Evolutionary conservation across 2,113 vertebrate species (phyloP).

Genomic region (Centrocercus urophasianus): DNA sequence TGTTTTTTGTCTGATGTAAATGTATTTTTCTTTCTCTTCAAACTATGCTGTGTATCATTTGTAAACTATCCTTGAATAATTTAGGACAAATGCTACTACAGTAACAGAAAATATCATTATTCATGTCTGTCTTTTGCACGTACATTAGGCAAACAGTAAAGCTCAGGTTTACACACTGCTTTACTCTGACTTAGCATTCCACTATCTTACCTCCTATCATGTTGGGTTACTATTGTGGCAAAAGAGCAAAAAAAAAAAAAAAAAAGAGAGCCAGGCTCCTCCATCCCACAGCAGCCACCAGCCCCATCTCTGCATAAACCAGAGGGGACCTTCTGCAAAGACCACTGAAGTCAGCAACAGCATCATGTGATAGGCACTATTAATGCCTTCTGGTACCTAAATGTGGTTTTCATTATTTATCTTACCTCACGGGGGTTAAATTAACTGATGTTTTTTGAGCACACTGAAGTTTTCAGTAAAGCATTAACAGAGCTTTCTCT

Average conservation of each 20-base stretch:
- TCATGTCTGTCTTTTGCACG: not conserved
- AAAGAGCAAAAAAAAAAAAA: not conserved
- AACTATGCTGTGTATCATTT: not conserved
- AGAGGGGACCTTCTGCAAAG: not conserved
- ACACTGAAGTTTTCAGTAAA: not conserved
- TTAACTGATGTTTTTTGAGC: not conserved
- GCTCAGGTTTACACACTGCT: not conserved
- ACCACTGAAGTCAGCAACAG: not conserved
- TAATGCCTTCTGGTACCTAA: not conserved
- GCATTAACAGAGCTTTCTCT: not conserved
- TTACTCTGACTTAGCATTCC: not conserved
- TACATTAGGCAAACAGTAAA: not conserved
- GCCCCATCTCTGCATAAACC: not conserved
- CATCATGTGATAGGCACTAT: not conserved
- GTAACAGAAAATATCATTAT: not conserved
- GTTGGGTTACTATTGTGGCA: not conserved
- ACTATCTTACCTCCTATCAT: not conserved
- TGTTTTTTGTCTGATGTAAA: not conserved
- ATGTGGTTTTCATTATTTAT: not conserved
- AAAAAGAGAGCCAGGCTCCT: not conserved
- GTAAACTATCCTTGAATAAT: not conserved
- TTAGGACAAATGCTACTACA: not conserved
- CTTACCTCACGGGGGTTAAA: not conserved
- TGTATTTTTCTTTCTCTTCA: not conserved
- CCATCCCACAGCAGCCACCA: not conserved